Evolutionary conservation across 2,888 invertebrate species (phyloP).

Genomic region (Idaea biselata): DNA sequence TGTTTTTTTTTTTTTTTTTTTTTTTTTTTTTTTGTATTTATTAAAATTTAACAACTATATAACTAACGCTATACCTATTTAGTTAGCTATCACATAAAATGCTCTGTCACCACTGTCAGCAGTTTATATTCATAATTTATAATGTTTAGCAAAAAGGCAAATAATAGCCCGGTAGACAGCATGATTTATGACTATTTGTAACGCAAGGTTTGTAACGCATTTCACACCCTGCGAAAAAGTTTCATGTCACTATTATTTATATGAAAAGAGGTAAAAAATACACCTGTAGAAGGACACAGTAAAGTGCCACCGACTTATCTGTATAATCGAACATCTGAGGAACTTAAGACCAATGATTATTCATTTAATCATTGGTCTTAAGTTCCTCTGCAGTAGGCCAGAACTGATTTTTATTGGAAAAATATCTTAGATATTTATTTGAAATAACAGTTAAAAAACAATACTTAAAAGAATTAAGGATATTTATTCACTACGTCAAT

Average conservation of each 20-base stretch:
- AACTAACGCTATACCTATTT: neutral
- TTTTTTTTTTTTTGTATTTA: no score
- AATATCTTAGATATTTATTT: no score
- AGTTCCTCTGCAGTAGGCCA: no score
- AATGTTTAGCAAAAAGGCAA: neutral
- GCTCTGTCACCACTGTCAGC: neutral
- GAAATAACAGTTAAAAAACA: no score
- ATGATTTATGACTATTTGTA: neutral
- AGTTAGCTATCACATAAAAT: neutral
- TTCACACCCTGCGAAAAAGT: neutral
- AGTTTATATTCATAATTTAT: neutral
- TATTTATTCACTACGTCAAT: no score
- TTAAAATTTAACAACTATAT: no score
- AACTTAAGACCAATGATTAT: no score
- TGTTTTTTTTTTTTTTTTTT: no score
- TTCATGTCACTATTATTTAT: neutral
- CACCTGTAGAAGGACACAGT: neutral
- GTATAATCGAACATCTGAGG: no score
- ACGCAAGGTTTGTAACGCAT: neutral
- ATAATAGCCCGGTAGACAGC: neutral
- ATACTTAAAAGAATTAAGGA: no score
- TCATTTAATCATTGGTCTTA: no score
- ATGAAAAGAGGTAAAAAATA: neutral
- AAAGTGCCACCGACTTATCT: neutral
- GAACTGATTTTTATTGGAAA: no score